These are phyloP conservation scores for Aleiodes alternator DNA, from an alignment of 2,888 invertebrate genomes.

Conservation along the genomic window DNA sequence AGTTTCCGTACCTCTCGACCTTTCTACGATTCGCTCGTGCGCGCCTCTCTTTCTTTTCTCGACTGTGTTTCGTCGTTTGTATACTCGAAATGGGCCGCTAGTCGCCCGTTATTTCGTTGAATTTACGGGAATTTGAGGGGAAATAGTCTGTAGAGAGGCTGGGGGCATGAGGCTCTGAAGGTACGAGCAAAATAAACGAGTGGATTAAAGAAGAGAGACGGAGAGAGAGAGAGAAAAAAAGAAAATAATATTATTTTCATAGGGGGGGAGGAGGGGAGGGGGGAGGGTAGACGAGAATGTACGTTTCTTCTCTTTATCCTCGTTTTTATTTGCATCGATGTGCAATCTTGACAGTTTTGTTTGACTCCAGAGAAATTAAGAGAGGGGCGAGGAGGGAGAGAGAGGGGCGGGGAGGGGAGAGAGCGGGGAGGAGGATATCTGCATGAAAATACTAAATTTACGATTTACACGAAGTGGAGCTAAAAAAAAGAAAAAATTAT, in stretches of 20 bases:
- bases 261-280: slow-evolving; percentile 1
- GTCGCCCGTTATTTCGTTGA: slow-evolving; percentile 65
- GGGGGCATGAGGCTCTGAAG: slow-evolving; percentile 22
- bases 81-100: neutral
- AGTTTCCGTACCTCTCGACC: slow-evolving; percentile 23
- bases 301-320: slow-evolving; percentile 50
- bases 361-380: neutral
- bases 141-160: slow-evolving; percentile 44
- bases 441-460: no score
- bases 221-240: slow-evolving; percentile 17
- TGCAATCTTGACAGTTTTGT: slow-evolving; percentile 48
- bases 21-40: slow-evolving; percentile 31
- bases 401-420: no score
- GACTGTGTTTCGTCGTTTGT: slow-evolving; percentile 51
- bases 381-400: no score
- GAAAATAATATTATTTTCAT: slow-evolving; percentile 31
- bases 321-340: slow-evolving; percentile 56
- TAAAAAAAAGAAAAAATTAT: no score
- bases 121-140: slow-evolving; percentile 68
- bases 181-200: slow-evolving; percentile 43
- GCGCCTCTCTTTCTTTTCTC: neutral
- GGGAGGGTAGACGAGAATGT: slow-evolving; percentile 15
- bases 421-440: no score
- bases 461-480: no score
- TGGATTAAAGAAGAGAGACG: slow-evolving; percentile 32